Base-by-base conservation (phyloP, 1,140 invertebrate genomes). In the Sycobia sp. region DNA sequence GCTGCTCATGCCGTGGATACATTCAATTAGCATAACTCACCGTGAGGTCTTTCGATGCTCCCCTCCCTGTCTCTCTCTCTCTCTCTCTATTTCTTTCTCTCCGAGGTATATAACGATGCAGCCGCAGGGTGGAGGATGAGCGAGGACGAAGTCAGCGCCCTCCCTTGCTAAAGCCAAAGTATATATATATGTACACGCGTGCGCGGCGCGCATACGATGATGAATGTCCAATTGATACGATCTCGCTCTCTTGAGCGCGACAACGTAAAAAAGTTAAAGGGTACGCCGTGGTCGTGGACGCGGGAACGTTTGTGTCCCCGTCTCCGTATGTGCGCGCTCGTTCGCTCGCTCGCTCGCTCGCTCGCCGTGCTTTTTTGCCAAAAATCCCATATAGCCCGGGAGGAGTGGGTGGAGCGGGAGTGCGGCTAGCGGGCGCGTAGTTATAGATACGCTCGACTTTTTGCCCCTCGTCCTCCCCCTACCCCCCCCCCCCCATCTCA, bases 21-120 rank as follows among this genome's bases (percentile, higher is more conserved):
- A 71, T 76, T 76, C 72, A 77, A 76, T 77, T 76, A 76, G 72
- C 74, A 77, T 77, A 76, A 77, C 76, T 77, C 76, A 74, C 54
- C 14, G 55, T 58, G 62, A 58, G 62, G 55, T 73, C 69, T 55
- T 50, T 14, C 1, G 11, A 11, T 4, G 5, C 22, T 34, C 27
- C 7, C n/a, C 29, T 14, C 20, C 22, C 20, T 13, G 18, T 14
- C 38, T 23, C 22, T 23, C 34, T 8, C 8, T 4, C 43, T 13
- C 43, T 23, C 20, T 11, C 20, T 25, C 43, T 11, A 20, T 46
- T 25, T 34, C n/a, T 38, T 53, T 38, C 14, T 38, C 20, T 20
- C 9, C 27, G 8, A 11, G 0, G 32, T 2, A 23, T 29, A 46
- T 57, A 57, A 46, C 54, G 29, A 47, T 41, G 5, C 55, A 4